Evolutionary conservation across 2,888 invertebrate species (phyloP).

Genomic region (Tenthredo scrophulariae): DNA sequence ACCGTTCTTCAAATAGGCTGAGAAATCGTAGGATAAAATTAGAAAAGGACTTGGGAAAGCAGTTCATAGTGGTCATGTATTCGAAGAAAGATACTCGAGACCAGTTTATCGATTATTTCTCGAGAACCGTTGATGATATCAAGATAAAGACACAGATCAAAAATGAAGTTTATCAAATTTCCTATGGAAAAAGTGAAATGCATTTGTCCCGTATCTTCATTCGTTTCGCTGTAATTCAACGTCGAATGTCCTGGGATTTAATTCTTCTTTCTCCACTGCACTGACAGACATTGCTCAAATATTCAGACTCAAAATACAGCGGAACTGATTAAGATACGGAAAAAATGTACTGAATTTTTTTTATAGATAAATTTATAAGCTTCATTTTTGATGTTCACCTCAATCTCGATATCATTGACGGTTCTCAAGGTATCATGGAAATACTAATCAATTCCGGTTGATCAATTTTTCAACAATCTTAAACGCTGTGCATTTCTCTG

Average conservation of each 20-base stretch:
- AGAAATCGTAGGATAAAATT: not conserved
- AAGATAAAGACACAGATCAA: rapidly evolving
- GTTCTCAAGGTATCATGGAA: not conserved
- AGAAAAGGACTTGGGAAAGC: not conserved
- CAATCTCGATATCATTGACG: not conserved
- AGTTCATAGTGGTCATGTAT: not conserved
- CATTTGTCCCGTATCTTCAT: not conserved
- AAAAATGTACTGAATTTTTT: not conserved
- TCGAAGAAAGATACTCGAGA: too few species aligned
- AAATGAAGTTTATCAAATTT: not conserved
- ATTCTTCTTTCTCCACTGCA: not conserved
- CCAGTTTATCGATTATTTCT: not conserved
- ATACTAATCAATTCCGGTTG: not conserved
- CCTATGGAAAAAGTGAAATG: not conserved
- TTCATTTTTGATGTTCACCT: not conserved
- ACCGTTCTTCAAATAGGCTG: slow-evolving; percentile 66
- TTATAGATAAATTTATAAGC: not conserved
- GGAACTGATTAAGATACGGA: not conserved
- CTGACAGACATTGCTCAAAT: not conserved
- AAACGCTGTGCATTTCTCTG: not conserved
- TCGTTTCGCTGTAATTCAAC: not conserved
- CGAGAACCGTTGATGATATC: not conserved
- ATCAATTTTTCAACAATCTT: not conserved
- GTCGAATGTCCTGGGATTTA: not conserved
- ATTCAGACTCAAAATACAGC: not conserved